phyloP scores from a whole-genome alignment of 2,888 invertebrate species.

The Lottia gigantea region DNA sequence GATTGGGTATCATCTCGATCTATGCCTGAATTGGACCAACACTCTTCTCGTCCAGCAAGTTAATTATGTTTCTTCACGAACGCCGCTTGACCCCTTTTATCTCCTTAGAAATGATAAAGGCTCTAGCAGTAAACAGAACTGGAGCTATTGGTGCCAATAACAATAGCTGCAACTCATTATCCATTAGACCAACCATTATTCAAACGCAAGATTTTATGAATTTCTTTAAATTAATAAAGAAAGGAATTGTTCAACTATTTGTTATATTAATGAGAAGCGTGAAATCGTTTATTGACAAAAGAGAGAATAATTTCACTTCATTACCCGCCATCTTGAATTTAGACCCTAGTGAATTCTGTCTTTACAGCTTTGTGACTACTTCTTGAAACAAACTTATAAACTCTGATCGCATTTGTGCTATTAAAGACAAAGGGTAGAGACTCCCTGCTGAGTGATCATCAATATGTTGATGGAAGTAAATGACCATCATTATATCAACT shows the following conservation, averaged over 20 bases:
- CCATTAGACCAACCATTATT: no score
- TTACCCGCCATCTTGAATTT: conserved; percentile 6
- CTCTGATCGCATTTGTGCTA: neutral
- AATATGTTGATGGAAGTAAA: conserved; percentile 11
- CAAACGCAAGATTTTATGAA: neutral
- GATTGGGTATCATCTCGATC: no score
- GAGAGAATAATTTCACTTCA: neutral
- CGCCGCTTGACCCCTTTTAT: no score
- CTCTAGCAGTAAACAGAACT: no score
- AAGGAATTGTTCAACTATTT: neutral
- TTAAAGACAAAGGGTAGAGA: conserved; percentile 3
- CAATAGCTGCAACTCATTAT: no score
- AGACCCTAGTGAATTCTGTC: neutral
- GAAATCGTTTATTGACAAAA: conserved; percentile 3
- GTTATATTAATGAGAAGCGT: neutral
- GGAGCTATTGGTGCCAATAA: no score
- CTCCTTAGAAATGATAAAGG: no score
- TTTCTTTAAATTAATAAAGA: conserved; percentile 9
- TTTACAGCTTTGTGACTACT: conserved; percentile 2
- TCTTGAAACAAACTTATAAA: conserved; percentile 8
- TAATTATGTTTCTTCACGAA: no score
- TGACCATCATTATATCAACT: conserved; percentile 8
- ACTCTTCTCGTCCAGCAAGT: no score
- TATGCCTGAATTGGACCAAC: no score
- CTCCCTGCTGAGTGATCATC: conserved; percentile 4